phyloP scores from a whole-genome alignment of 2,888 invertebrate species.

The Rhyacophila evoluta region DNA sequence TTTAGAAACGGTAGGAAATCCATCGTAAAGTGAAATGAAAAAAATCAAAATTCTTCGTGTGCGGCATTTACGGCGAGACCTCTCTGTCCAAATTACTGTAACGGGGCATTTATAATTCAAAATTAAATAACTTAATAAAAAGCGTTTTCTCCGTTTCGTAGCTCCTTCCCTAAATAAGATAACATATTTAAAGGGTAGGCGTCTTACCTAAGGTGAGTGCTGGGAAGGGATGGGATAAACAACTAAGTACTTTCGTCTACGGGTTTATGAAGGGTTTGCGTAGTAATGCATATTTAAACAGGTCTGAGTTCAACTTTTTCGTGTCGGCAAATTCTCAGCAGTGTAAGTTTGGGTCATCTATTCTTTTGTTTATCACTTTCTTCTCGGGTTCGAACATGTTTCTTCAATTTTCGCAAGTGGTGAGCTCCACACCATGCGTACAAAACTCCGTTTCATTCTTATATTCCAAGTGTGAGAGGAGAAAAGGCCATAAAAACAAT shows the following conservation, averaged over 20 bases:
- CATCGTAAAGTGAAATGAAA: background rate
- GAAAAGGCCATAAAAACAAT: no score
- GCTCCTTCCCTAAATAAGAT: slow-evolving; percentile 41
- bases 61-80: background rate
- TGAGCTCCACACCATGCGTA: background rate
- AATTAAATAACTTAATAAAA: slow-evolving; percentile 30
- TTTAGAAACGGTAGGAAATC: background rate
- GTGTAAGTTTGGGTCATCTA: slow-evolving; percentile 26
- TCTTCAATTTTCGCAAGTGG: background rate
- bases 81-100: background rate
- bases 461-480: no score
- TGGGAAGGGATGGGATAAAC: slow-evolving; percentile 18
- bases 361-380: slow-evolving; percentile 34
- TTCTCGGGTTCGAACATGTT: background rate
- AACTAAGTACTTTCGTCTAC: slow-evolving; percentile 30
- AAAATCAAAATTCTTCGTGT: slow-evolving; percentile 11
- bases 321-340: slow-evolving; percentile 35
- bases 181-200: slow-evolving; percentile 44
- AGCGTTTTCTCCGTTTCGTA: background rate
- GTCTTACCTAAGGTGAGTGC: background rate
- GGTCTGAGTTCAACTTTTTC: slow-evolving; percentile 46
- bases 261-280: slow-evolving; percentile 44
- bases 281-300: slow-evolving; percentile 52
- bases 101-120: slow-evolving; percentile 23
- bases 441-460: no score